Conservation (phyloP, 2,888 invertebrate species). For the Agrotis exclamationis region DNA sequence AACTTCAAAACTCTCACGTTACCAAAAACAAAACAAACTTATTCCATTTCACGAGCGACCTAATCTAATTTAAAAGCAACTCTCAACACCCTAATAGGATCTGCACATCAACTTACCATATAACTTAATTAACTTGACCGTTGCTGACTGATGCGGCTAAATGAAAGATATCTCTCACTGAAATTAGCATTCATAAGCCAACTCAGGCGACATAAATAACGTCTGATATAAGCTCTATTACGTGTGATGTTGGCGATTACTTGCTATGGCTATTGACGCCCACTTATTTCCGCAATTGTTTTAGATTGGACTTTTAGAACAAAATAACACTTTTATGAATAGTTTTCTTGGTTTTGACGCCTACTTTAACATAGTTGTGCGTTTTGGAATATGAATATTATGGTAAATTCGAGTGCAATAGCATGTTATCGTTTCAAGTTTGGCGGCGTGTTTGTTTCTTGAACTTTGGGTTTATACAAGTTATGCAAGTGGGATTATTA, state of each 20-base stretch:
- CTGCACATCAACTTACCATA: constrained; percentile 68
- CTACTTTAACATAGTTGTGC: constrained; percentile 41
- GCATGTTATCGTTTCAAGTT: constrained; percentile 25
- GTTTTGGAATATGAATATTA: constrained; percentile 52
- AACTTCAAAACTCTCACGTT: constrained; percentile 9
- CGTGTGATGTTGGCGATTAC: constrained; percentile 70
- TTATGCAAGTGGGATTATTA: not conserved
- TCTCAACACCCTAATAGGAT: constrained; percentile 48
- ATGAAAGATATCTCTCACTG: constrained; percentile 85
- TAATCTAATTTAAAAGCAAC: constrained; percentile 52
- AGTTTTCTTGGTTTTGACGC: constrained; percentile 44
- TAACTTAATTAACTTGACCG: constrained; percentile 77
- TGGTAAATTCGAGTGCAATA: constrained; percentile 32
- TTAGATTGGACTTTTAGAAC: constrained; percentile 48
- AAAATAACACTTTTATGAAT: constrained; percentile 41
- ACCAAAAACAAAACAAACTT: constrained; percentile 43
- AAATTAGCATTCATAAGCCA: constrained; percentile 89
- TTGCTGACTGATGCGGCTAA: constrained; percentile 81
- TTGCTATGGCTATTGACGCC: constrained; percentile 57
- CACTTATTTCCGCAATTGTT: constrained; percentile 51
- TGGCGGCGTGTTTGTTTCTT: constrained; percentile 24
- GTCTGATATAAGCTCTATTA: constrained; percentile 77
- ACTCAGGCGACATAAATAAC: constrained; percentile 87
- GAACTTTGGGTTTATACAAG: not conserved
- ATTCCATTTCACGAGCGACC: constrained; percentile 27